Evolutionary conservation across 2,113 vertebrate species (phyloP), one percentile per base, ranked within the genome.

Genomic region (Holacanthus passer): DNA sequence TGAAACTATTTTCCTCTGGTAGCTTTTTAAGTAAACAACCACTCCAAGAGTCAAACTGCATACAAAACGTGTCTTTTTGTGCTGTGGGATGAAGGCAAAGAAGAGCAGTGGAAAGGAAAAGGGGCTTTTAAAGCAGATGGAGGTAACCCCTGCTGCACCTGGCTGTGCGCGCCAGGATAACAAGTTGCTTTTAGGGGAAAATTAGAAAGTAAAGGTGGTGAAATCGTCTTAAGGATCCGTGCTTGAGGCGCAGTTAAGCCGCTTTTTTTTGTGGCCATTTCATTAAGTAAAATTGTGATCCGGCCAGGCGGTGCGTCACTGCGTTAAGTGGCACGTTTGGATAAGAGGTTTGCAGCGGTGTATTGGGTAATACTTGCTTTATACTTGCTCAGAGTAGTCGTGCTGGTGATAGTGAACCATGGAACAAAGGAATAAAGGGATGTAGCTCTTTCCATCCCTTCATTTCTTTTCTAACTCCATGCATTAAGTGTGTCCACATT

Each of bases 221-320:
- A 91, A 92, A 94, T 56, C 79, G 92, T 86, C 91, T 95, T 94
- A 87, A 87, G 92, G 92, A 83, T 81, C 81, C 75, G 81, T 8
- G 39, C 79, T 77, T 29, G 48, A 82, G 83, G 67, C 87, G 63
- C 27, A 6, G 37, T 70, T 95, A 96, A 97, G 94, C 94, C 1
- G 94, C 93, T 97, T 96, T 92, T 20, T 66, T 92, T 20, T 66
- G 93, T 83, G 86, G 73, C 90, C 91, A 94, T 96, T 94, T 96
- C 94, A 96, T 97, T 95, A 96, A 94, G 92, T 74, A 67, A 63
- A 91, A 93, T 69, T 70, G 58, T 50, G 87, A 84, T 88, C 65
- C 79, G 78, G 47, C 41, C 75, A 56, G 31, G 62, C 70, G 64
- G 89, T 82, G 89, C 86, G 88, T 88, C 91, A 47, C 86, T 87